Base-by-base conservation (phyloP, 2,113 vertebrate species). In the Peromyscus californicus region DNA sequence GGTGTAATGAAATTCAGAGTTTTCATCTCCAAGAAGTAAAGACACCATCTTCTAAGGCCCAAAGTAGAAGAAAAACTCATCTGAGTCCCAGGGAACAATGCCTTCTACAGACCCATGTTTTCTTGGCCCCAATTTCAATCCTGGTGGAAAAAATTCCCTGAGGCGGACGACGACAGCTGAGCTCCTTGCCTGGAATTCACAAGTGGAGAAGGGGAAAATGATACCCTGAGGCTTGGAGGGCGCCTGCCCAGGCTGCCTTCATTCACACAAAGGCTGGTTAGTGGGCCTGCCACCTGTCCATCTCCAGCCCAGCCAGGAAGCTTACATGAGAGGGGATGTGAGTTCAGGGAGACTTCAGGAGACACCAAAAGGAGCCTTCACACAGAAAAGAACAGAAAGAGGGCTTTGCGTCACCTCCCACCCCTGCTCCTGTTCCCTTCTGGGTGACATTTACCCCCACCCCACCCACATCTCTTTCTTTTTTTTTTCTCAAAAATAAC, bases 121-220 rank as follows among this genome's bases (percentile, higher is more conserved):
- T 89, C 94, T 92, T 96, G 96, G 96, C 97, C 94, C 42, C 0
- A 0, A 9, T 78, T 96, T 93, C 95, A 91, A 24, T 96, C 74
- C 89, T 51, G 78, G 83, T 90, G 94, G 94, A 63, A 90, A 97
- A 97, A 93, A 96, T 70, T 97, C 91, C 96, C 96, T 95, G 89
- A 95, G 94, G 95, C 89, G n/a, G n/a, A n/a, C 7, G 0, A 85
- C 0, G 12, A 97, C 95, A 97, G 97, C 97, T 98, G 97, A 97
- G 80, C 90, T 89, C 72, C 22, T 19, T 1, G 83, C 90, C 92
- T 86, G 92, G 93, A 94, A 94, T 96, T 97, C 91, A 72, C 85
- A 92, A 48, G 85, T 86, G 90, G 85, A 90, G 88, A 89, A 63
- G 21, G 89, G 61, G 91, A 80, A 96, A 95, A 86, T 86, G 57